Evolutionary conservation across 2,888 invertebrate genomes (phyloP).

Genomic region (Standfussiana lucernea): DNA sequence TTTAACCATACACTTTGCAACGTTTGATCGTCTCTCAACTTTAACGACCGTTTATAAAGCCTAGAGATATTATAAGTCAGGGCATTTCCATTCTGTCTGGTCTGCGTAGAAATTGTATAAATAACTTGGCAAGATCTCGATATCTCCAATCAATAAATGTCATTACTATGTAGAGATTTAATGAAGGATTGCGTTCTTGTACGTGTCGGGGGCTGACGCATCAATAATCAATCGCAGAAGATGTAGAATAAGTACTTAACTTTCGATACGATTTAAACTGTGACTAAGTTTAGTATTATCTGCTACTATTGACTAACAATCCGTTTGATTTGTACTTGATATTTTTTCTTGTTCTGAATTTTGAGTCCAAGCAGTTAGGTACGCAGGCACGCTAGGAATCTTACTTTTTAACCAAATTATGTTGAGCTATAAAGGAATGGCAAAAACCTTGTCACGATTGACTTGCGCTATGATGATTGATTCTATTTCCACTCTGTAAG

Average conservation of each 20-base stretch:
- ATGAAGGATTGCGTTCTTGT: constrained; percentile 14
- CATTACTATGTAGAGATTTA: constrained; percentile 5
- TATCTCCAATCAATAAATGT: constrained; percentile 13
- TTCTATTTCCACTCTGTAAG: background rate
- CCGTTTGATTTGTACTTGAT: background rate
- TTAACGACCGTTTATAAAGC: background rate
- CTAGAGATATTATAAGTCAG: background rate
- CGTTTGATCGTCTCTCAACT: background rate
- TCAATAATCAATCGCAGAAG: background rate
- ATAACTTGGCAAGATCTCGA: constrained; percentile 3
- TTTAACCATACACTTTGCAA: background rate
- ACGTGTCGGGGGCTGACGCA: background rate
- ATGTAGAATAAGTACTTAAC: background rate
- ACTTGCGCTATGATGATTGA: background rate
- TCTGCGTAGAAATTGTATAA: background rate
- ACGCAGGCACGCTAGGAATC: background rate
- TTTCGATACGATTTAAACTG: background rate
- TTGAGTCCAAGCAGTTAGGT: background rate
- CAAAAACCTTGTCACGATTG: background rate
- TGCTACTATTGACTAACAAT: background rate
- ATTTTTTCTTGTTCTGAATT: background rate
- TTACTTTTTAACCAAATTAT: background rate
- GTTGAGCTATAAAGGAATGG: background rate
- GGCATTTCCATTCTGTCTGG: background rate
- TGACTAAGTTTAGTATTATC: background rate